Percentiles rank a stretch among this genome's conserved stretches.
phyloP scores from a whole-genome alignment of 1,140 invertebrate species.

The Hyles euphorbiae region DNA sequence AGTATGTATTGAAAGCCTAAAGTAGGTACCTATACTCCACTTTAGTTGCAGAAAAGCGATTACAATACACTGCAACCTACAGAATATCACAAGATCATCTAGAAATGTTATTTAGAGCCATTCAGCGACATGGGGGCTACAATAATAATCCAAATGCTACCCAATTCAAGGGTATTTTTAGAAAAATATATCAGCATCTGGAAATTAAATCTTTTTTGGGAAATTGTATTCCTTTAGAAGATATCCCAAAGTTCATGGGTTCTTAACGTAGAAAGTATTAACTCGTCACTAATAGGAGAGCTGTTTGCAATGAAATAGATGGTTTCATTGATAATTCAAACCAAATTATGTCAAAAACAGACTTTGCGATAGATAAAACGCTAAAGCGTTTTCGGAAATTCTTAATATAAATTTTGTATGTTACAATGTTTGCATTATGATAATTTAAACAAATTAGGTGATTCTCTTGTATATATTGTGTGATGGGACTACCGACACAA shows the following conservation, averaged over 20 bases:
- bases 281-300: constrained; percentile 1
- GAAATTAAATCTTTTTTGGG: constrained; percentile 21
- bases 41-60: constrained; percentile 20
- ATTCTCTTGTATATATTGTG: too few relatives aligned
- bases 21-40: constrained; percentile 32
- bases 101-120: constrained; percentile 54
- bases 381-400: too few relatives aligned
- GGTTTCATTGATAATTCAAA: too few relatives aligned
- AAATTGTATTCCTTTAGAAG: constrained; percentile 18
- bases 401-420: too few relatives aligned
- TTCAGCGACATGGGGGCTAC: constrained; percentile 42
- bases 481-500: too few relatives aligned
- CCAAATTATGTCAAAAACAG: too few relatives aligned
- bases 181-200: constrained; percentile 30
- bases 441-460: too few relatives aligned
- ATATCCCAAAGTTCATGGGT: constrained; percentile 12
- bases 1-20: constrained; percentile 27
- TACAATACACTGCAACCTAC: constrained; percentile 39
- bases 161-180: constrained; percentile 33
- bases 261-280: constrained; percentile 13
- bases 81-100: constrained; percentile 61
- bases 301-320: constrained; percentile 3
- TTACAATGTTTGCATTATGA: too few relatives aligned
- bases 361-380: too few relatives aligned
- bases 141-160: constrained; percentile 56